Percentiles rank a stretch among this genome's conserved stretches.
Evolutionary conservation across 2,113 vertebrate genomes (phyloP).

Genomic region (Pterophyllum scalare): DNA sequence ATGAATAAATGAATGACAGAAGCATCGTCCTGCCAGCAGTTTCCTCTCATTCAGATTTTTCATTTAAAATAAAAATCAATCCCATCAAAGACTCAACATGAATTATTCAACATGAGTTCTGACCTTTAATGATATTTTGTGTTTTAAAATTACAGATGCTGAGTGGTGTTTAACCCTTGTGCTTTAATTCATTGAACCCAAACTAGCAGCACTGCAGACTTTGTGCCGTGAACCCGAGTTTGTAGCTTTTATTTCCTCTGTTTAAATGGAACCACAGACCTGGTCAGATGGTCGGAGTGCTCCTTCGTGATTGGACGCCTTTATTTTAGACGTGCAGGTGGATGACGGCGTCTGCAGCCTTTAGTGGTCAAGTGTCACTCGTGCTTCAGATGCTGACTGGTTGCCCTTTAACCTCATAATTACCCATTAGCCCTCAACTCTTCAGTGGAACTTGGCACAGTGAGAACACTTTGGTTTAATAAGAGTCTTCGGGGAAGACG

Average conservation of each 20-base stretch:
- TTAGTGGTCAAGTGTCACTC: neutral
- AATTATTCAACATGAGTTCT: too few relatives aligned
- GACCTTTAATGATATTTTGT: too few relatives aligned
- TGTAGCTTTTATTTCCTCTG: neutral
- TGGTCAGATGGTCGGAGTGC: neutral
- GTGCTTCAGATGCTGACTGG: neutral
- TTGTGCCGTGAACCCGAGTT: neutral
- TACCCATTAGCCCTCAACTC: neutral
- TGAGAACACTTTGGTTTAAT: neutral
- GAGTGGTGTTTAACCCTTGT: too few relatives aligned
- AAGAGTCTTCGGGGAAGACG: too few relatives aligned
- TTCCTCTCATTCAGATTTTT: too few relatives aligned
- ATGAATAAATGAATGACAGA: neutral
- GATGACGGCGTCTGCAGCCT: neutral
- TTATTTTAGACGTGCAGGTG: neutral
- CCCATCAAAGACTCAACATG: too few relatives aligned
- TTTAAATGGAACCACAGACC: neutral
- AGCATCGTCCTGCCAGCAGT: too few relatives aligned
- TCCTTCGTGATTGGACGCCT: neutral
- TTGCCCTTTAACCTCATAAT: slow-evolving; percentile 25
- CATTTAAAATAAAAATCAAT: too few relatives aligned
- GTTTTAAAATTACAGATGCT: too few relatives aligned
- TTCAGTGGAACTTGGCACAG: neutral
- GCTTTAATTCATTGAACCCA: too few relatives aligned
- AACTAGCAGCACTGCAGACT: neutral